Evolutionary conservation across 2,888 invertebrate genomes (phyloP).

Genomic region (Lasioglossum morio): DNA sequence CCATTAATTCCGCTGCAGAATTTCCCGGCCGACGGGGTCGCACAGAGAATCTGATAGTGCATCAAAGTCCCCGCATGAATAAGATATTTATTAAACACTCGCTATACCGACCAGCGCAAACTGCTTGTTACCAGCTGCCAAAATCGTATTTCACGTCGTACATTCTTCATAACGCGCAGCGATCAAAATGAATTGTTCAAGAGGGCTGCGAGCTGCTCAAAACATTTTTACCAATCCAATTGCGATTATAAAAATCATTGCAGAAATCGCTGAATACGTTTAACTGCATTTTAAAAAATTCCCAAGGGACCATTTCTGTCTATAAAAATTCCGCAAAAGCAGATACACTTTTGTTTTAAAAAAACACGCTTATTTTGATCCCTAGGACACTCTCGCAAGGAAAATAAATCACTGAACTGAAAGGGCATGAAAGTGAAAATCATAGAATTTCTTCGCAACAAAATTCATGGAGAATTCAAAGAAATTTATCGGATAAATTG

Average conservation of each 20-base stretch:
- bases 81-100: neutral
- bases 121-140: neutral
- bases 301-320: no score
- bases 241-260: neutral
- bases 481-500: no score
- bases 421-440: neutral
- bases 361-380: no score
- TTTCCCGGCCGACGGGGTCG: neutral
- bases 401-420: neutral
- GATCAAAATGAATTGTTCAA: neutral
- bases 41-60: slow-evolving; percentile 3
- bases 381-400: no score
- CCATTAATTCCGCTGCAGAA: neutral
- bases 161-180: neutral
- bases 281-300: no score
- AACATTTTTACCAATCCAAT: neutral
- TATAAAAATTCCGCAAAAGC: no score
- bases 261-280: neutral
- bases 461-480: neutral
- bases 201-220: neutral
- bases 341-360: no score
- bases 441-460: neutral
- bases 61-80: neutral
- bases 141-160: neutral
- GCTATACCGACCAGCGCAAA: neutral